A percentile compares a stretch with the other conserved stretches of the same genome.
Evolutionary conservation across 2,797 vertebrate genomes (phyloP).

Genomic region (Poecilia picta): DNA sequence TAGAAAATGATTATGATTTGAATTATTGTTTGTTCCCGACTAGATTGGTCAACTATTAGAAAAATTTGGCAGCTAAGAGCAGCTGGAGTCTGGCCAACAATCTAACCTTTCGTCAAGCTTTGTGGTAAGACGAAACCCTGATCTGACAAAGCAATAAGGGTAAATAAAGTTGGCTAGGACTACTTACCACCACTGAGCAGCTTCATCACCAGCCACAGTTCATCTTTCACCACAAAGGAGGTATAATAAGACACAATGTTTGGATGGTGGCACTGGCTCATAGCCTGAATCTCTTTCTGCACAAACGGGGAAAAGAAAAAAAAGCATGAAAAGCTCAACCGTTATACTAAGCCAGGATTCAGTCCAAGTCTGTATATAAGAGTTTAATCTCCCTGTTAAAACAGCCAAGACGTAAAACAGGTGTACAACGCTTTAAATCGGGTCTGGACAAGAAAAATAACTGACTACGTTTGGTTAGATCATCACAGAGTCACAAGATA

Average conservation of each 20-base stretch:
- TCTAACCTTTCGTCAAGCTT: conserved; percentile 17
- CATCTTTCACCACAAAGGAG: conserved; percentile 97
- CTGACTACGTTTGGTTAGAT: conserved; percentile 37
- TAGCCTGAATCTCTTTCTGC: conserved; percentile 99
- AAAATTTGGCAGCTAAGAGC: background rate
- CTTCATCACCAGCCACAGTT: conserved; percentile 98
- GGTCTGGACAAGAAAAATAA: conserved; percentile 11
- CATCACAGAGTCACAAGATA: conserved; percentile 24
- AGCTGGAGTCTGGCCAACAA: background rate
- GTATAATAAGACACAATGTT: conserved; percentile 99
- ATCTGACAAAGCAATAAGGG: conserved; percentile 24
- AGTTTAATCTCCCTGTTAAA: conserved; percentile 5
- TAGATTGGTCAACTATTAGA: background rate
- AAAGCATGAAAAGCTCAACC: conserved; percentile 16
- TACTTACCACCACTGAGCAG: conserved; percentile 94
- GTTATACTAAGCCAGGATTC: background rate
- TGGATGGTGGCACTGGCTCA: conserved; percentile 98
- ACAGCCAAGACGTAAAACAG: conserved; percentile 16
- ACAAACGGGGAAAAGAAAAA: conserved; percentile 45
- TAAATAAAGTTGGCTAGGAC: background rate
- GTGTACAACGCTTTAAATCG: background rate
- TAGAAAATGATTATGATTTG: background rate
- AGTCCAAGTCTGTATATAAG: conserved; percentile 5
- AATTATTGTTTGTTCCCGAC: background rate
- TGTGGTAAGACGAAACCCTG: background rate